Base-by-base conservation (phyloP, 2,888 invertebrate species). In the Mesodorylaimus sp. region DNA sequence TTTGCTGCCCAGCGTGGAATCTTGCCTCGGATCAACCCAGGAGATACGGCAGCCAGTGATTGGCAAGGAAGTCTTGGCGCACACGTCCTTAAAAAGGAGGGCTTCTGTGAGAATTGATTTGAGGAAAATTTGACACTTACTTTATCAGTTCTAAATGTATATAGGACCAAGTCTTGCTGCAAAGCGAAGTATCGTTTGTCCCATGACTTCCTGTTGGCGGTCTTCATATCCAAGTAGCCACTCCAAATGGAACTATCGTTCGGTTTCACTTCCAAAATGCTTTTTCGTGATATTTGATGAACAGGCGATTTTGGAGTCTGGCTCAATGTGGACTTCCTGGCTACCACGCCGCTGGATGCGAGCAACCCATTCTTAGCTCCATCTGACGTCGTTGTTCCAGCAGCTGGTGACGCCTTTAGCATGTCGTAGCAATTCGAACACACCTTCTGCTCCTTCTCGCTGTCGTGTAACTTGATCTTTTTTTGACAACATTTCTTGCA, bases 31-130 rank as follows among this genome's bases (percentile, higher is more conserved):
- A 45, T 58, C 56, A 2, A 58, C 68, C 50, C 68, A 66, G 26
- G 68, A 67, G 5, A 75, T 71, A 10, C 66, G 62, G 56, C 74
- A 75, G 28, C 76, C 76, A 5, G 76, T 76, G 61, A 77, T 67
- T 1, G 76, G 76, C 19, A 75, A 72, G 0, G 76, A 74, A 0
- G 74, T 74, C 59, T 75, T 63, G 10, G 76, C 76, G 61, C 68
- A 64, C 1, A 65, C 66, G 55, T 75, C 75, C n/a, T n/a, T n/a
- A n/a, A n/a, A n/a, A n/a, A n/a, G n/a, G n/a, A n/a, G n/a, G n/a
- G n/a, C n/a, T n/a, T n/a, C 56, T 68, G 64, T 7, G 68, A 68
- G 16, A 68, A 65, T 52, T 67, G 67, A 52, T 68, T 71, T 27
- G 51, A 32, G 41, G 24, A 43, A 59, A 59, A 2, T n/a, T 50